A percentile compares a stretch with the other conserved stretches of the same genome.
phyloP scores from a whole-genome alignment of 1,140 invertebrate genomes.

The Drosophila subpulchrella region DNA sequence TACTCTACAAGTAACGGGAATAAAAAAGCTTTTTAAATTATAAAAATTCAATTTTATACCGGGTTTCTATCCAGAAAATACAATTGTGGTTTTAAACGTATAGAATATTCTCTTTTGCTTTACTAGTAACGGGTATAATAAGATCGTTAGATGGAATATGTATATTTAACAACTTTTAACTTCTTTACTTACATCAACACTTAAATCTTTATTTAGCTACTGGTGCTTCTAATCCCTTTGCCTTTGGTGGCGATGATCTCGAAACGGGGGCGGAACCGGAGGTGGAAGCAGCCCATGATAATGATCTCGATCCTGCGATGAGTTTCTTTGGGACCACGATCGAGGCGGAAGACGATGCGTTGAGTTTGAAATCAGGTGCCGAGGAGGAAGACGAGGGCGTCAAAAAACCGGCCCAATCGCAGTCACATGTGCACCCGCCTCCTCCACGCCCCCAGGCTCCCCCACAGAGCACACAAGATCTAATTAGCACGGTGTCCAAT shows the following conservation, averaged over 20 bases:
- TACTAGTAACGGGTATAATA: no score
- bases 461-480: constrained; percentile 91
- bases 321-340: constrained; percentile 77
- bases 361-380: constrained; percentile 71
- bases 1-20: no score
- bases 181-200: not conserved
- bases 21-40: no score
- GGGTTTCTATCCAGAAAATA: no score
- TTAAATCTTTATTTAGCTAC: not conserved
- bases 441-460: constrained; percentile 86
- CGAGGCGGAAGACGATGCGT: constrained; percentile 75
- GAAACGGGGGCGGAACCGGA: constrained; percentile 61
- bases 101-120: no score
- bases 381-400: constrained; percentile 65
- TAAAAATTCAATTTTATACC: no score
- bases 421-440: constrained; percentile 85
- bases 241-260: constrained; percentile 84
- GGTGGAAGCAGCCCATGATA: constrained; percentile 26
- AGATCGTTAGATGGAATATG: no score
- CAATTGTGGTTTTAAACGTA: no score
- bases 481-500: constrained; percentile 93
- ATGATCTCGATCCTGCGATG: constrained; percentile 70
- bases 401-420: constrained; percentile 74
- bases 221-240: constrained; percentile 87
- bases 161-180: no score